These are phyloP conservation scores for Polylopha cassiicola DNA, from an alignment of 2,888 invertebrate genomes.

Conservation along the genomic window DNA sequence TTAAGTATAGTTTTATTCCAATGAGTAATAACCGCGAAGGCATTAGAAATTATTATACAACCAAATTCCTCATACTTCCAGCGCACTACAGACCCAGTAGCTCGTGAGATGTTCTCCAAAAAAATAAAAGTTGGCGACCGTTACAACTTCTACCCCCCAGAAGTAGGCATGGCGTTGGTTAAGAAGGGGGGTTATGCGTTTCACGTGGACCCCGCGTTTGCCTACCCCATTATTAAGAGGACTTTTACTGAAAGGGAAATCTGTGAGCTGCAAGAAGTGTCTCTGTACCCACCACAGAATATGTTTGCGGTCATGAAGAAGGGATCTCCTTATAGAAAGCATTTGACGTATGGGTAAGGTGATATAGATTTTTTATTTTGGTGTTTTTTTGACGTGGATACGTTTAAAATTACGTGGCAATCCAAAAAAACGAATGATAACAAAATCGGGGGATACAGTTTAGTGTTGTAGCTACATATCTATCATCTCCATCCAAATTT, in stretches of 20 bases:
- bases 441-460: too few species aligned
- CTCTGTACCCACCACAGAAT: constrained; percentile 78
- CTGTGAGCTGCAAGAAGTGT: constrained; percentile 81
- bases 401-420: too few species aligned
- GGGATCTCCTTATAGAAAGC: constrained; percentile 79
- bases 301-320: constrained; percentile 76
- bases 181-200: constrained; percentile 82
- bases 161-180: constrained; percentile 77
- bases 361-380: neutral
- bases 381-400: too few species aligned
- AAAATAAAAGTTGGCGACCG: constrained; percentile 63
- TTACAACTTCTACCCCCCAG: constrained; percentile 71
- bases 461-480: too few species aligned
- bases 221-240: constrained; percentile 81
- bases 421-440: too few species aligned
- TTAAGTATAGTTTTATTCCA: too few species aligned
- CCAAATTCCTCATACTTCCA: constrained; percentile 39
- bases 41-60: too few species aligned
- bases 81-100: constrained; percentile 80
- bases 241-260: constrained; percentile 81
- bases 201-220: constrained; percentile 81
- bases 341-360: constrained; percentile 78
- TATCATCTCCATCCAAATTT: too few species aligned
- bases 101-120: constrained; percentile 75
- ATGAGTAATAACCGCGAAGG: too few species aligned